Conservation (phyloP, 2,113 vertebrate genomes). For the Muntiacus reevesi region DNA sequence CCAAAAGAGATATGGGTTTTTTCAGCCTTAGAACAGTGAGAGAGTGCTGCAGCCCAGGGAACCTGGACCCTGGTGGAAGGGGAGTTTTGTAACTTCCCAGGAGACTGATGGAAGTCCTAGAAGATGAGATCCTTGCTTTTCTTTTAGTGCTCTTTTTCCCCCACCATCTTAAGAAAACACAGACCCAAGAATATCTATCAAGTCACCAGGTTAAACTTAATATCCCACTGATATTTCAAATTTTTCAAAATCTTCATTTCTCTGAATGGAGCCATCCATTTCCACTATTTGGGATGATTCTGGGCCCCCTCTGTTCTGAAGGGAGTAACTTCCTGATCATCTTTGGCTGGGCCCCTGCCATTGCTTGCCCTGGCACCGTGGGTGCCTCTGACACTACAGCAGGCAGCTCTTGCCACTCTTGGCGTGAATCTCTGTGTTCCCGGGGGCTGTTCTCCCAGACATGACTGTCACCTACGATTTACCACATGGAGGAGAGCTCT, state of each 20-base stretch:
- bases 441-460: not conserved
- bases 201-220: not conserved
- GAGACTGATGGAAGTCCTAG: not conserved
- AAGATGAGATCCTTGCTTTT: not conserved
- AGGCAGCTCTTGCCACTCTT: too few species aligned
- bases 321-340: not conserved
- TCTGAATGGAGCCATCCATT: not conserved
- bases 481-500: not conserved
- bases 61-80: fast-evolving
- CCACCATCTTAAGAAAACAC: not conserved
- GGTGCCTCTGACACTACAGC: not conserved
- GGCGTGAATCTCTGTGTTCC: fast-evolving
- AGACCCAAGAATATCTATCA: not conserved
- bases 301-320: not conserved
- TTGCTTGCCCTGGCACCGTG: fast-evolving
- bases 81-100: not conserved
- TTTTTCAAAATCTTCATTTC: not conserved
- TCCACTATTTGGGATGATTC: not conserved
- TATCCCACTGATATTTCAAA: not conserved
- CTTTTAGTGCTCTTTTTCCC: fast-evolving
- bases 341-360: not conserved
- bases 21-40: too few species aligned
- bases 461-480: not conserved
- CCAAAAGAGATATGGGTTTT: not conserved
- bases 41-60: not conserved